Evolutionary conservation across 1,140 invertebrate species (phyloP).

Genomic region (Drosophila ironensis): DNA sequence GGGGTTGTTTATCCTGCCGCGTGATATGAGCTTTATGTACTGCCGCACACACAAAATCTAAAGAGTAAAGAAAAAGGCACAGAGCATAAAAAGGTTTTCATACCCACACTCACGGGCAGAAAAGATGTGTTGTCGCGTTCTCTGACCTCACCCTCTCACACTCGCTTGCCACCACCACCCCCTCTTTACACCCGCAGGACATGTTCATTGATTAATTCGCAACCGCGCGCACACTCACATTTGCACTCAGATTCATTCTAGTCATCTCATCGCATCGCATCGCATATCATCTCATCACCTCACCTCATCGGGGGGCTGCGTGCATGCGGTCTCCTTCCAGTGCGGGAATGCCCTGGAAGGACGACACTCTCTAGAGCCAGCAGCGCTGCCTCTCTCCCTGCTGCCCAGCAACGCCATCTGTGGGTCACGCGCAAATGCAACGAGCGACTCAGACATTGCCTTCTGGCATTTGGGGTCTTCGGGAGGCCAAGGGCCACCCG

Average conservation of each 20-base stretch:
- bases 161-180: not conserved
- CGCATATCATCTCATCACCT: too few species aligned
- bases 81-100: conserved; percentile 45
- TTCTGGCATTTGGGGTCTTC: conserved; percentile 31
- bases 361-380: not conserved
- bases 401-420: conserved; percentile 26
- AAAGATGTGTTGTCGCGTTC: conserved; percentile 39
- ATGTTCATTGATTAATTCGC: conserved; percentile 75
- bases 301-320: too few species aligned
- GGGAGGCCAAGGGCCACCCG: not conserved
- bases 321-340: conserved; percentile 34
- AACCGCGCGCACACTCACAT: conserved; percentile 53
- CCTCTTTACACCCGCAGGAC: conserved; percentile 50
- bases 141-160: conserved; percentile 32
- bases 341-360: conserved; percentile 33
- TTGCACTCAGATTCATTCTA: conserved; percentile 49
- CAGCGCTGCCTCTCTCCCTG: conserved; percentile 7
- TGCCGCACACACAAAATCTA: conserved; percentile 5
- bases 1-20: conserved; percentile 28
- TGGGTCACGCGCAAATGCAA: conserved; percentile 13
- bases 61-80: conserved; percentile 37
- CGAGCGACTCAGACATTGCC: conserved; percentile 17
- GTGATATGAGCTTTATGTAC: conserved; percentile 40
- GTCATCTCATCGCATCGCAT: conserved; percentile 30
- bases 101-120: conserved; percentile 30